Evolutionary conservation across 2,888 invertebrate genomes (phyloP).

Genomic region (Eurytoma californica): DNA sequence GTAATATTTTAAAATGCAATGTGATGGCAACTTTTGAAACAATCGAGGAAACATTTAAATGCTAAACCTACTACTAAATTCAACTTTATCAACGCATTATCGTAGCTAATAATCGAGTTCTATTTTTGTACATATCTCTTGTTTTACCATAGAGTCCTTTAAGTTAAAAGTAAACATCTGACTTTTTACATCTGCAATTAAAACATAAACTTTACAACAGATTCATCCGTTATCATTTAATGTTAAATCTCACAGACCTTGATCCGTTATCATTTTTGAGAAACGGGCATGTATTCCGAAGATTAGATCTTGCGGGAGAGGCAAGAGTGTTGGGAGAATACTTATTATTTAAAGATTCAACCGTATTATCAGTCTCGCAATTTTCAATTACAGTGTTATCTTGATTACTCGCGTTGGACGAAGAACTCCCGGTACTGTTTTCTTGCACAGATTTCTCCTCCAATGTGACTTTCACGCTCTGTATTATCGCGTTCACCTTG

Average conservation of each 20-base stretch:
- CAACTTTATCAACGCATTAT: conserved; percentile 1
- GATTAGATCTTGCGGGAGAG: conserved; percentile 62
- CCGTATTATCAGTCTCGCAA: conserved; percentile 53
- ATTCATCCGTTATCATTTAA: conserved; percentile 42
- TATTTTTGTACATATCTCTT: conserved; percentile 13
- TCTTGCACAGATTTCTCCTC: conserved; percentile 50
- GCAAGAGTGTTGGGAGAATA: conserved; percentile 51
- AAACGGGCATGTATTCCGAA: conserved; percentile 59
- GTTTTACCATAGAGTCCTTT: not conserved
- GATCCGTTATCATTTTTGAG: conserved; percentile 59
- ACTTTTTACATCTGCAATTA: conserved; percentile 41
- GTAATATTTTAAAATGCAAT: conserved; percentile 20
- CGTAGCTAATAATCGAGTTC: not conserved
- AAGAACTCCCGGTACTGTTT: conserved; percentile 15
- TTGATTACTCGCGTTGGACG: conserved; percentile 38
- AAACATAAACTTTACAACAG: conserved; percentile 5
- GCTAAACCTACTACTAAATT: conserved; percentile 15
- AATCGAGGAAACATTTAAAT: conserved; percentile 6
- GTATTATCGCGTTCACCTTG: conserved; percentile 64
- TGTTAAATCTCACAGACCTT: conserved; percentile 69
- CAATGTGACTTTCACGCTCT: conserved; percentile 61
- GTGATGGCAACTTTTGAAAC: conserved; percentile 20
- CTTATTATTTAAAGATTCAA: conserved; percentile 43
- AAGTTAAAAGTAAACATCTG: conserved; percentile 15
- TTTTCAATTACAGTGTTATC: conserved; percentile 63